phyloP scores from a whole-genome alignment of 2,113 vertebrate species.

The Holacanthus passer region DNA sequence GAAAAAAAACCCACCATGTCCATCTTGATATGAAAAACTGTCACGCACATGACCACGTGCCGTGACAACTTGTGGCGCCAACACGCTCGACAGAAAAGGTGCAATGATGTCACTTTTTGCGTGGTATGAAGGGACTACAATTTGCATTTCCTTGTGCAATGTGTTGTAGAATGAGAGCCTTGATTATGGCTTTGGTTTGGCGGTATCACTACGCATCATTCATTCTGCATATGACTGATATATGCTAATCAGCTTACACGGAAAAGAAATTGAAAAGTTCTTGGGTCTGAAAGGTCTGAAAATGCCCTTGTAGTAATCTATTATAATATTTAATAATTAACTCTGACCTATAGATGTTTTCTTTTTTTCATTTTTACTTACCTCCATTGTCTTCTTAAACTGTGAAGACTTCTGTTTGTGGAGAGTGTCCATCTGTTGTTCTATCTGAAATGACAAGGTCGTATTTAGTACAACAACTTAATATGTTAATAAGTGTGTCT shows the following conservation, averaged over 20 bases:
- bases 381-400: conserved; percentile 96
- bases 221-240: background rate
- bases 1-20: too few relatives aligned
- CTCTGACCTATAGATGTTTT: background rate
- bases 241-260: background rate
- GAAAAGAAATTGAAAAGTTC: background rate
- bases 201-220: background rate
- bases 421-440: conserved; percentile 90
- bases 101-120: background rate
- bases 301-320: background rate
- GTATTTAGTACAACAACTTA: background rate
- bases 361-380: conserved; percentile 80
- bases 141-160: background rate
- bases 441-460: conserved; percentile 84
- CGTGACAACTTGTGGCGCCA: too few relatives aligned
- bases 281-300: background rate
- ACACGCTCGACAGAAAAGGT: too few relatives aligned
- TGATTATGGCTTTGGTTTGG: background rate
- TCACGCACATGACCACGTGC: too few relatives aligned
- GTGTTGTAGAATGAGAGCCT: background rate
- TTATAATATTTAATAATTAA: background rate
- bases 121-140: background rate
- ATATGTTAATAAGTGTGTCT: too few relatives aligned
- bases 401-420: conserved; percentile 93
- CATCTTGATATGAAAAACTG: too few relatives aligned